These are phyloP conservation scores for Micromys minutus DNA, from an alignment of 2,113 vertebrate genomes.

Conservation along the genomic window DNA sequence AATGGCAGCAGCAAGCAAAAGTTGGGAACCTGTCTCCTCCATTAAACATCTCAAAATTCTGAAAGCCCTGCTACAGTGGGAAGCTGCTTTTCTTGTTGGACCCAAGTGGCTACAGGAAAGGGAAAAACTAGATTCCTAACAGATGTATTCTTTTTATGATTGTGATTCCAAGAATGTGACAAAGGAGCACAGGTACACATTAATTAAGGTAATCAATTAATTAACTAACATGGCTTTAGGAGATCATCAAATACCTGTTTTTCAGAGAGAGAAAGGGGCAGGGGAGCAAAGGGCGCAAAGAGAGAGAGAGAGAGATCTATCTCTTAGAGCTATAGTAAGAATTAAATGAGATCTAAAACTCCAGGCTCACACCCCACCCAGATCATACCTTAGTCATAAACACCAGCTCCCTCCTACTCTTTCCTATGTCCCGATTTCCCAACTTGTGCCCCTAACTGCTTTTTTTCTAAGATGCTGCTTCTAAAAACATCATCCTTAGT, in stretches of 20 bases:
- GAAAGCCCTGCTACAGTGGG: conserved; percentile 13
- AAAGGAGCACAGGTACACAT: neutral
- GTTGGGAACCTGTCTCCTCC: neutral
- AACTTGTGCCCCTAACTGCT: neutral
- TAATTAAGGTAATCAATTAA: neutral
- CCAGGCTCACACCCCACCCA: neutral
- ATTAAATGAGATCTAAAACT: conserved; percentile 22
- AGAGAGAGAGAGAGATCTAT: neutral
- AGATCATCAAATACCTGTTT: conserved; percentile 19
- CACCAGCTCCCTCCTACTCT: neutral
- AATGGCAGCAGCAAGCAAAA: neutral
- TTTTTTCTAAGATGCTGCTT: conserved; percentile 24
- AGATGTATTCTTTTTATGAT: neutral
- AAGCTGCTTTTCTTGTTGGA: conserved; percentile 28
- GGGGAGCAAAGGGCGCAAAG: fast-evolving
- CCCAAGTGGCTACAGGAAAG: neutral
- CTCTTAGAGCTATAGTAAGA: conserved; percentile 13
- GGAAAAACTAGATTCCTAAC: neutral
- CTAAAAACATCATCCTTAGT: neutral
- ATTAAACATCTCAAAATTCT: neutral
- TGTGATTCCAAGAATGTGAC: neutral
- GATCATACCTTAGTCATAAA: neutral
- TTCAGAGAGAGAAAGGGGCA: neutral
- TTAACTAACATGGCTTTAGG: neutral
- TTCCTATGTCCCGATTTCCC: neutral